Percentiles rank a stretch among this genome's conserved stretches.
phyloP scores from a whole-genome alignment of 2,888 invertebrate genomes.

The Cephus pulcher region DNA sequence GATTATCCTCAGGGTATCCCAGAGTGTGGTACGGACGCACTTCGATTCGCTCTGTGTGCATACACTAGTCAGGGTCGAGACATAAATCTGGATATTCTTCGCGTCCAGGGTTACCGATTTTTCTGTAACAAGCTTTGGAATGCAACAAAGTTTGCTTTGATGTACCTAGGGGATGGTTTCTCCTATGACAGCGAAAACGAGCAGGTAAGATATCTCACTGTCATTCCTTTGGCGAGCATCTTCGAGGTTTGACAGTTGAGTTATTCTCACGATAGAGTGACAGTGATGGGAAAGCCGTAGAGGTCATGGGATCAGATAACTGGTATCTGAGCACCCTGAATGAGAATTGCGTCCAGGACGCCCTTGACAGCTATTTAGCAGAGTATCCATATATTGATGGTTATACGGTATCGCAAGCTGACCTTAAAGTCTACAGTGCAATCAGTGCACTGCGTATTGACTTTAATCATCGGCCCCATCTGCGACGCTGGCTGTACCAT shows the following conservation, averaged over 20 bases:
- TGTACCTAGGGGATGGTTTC: slow-evolving; percentile 74
- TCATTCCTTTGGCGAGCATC: slow-evolving; percentile 20
- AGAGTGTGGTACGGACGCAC: slow-evolving; percentile 95
- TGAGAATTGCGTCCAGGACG: slow-evolving; percentile 56
- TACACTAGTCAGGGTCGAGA: slow-evolving; percentile 92
- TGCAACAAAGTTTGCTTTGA: slow-evolving; percentile 91
- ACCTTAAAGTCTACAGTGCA: slow-evolving; percentile 55
- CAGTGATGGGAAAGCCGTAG: slow-evolving; percentile 23
- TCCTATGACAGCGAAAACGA: slow-evolving; percentile 64
- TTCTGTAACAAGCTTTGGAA: slow-evolving; percentile 99
- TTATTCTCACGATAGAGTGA: slow-evolving; percentile 30
- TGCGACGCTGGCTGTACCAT: slow-evolving; percentile 66
- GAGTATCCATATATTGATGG: slow-evolving; percentile 65
- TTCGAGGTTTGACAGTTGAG: slow-evolving; percentile 36
- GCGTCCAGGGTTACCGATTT: slow-evolving; percentile 93
- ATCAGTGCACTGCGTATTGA: slow-evolving; percentile 40
- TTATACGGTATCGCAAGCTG: slow-evolving; percentile 63
- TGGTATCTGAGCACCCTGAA: slow-evolving; percentile 51
- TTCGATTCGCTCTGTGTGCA: slow-evolving; percentile 91
- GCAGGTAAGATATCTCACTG: slow-evolving; percentile 36
- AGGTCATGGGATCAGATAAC: slow-evolving; percentile 37
- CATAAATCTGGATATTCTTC: slow-evolving; percentile 94
- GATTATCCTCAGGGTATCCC: slow-evolving; percentile 90
- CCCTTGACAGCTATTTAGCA: slow-evolving; percentile 62
- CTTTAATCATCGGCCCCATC: slow-evolving; percentile 50